Conservation (phyloP, 2,888 invertebrate genomes). For the Drosophila flavopinicola region DNA sequence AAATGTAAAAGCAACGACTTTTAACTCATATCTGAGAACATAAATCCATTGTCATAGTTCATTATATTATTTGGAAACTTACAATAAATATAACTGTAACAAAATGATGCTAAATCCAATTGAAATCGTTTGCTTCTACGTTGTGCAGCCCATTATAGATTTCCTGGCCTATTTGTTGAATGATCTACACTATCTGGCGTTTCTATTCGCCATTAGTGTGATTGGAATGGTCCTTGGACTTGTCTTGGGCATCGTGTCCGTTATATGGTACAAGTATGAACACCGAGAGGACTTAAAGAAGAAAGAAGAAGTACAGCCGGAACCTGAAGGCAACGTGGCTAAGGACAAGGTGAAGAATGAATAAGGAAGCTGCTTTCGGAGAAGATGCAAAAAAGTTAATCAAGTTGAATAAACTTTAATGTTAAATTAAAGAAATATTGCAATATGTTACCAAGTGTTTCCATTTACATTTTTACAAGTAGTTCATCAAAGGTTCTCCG, state of each 20-base stretch:
- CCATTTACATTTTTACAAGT: neutral
- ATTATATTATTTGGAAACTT: neutral
- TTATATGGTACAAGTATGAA: slow-evolving; percentile 40
- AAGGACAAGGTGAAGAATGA: slow-evolving; percentile 1
- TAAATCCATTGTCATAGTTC: neutral
- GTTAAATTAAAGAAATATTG: neutral
- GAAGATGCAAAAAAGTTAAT: neutral
- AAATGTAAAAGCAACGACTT: neutral
- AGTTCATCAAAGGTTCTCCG: neutral
- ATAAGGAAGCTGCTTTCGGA: neutral
- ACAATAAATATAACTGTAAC: neutral
- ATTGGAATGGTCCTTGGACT: slow-evolving; percentile 48
- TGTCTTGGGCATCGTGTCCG: slow-evolving; percentile 28
- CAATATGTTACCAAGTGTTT: neutral
- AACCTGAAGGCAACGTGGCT: neutral
- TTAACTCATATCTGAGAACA: neutral
- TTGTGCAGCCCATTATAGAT: slow-evolving; percentile 51
- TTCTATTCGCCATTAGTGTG: slow-evolving; percentile 8
- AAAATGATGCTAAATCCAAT: slow-evolving; percentile 53
- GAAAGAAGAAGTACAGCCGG: accelerated
- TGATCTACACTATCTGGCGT: slow-evolving; percentile 43
- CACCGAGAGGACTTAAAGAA: neutral
- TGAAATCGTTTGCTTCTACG: slow-evolving; percentile 40
- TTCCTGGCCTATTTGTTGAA: slow-evolving; percentile 31
- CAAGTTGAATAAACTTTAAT: neutral